phyloP scores from a whole-genome alignment of 2,888 invertebrate genomes.

The Perizoma flavofasciatum region DNA sequence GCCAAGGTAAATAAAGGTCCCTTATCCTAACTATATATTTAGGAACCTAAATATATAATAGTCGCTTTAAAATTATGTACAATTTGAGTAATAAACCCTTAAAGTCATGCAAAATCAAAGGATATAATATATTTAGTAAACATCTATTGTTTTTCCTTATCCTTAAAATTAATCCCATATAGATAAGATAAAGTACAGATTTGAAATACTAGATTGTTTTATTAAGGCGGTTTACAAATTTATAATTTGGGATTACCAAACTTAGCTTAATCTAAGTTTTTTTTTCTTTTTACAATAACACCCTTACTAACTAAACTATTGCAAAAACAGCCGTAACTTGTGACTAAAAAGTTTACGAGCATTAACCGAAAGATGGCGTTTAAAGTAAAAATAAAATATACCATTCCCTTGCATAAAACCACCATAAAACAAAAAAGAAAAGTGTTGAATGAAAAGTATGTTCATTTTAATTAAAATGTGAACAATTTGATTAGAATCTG shows the following conservation, averaged over 20 bases:
- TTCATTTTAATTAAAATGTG: too few relatives aligned
- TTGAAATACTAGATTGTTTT: slow-evolving; percentile 19
- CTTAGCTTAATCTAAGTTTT: slow-evolving; percentile 12
- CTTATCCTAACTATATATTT: slow-evolving; percentile 70
- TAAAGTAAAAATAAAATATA: slow-evolving; percentile 8
- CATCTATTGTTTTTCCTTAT: background rate
- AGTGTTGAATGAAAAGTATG: too few relatives aligned
- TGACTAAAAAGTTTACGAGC: slow-evolving; percentile 35
- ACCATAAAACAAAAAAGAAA: background rate
- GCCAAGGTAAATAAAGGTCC: slow-evolving; percentile 52
- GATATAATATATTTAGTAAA: background rate
- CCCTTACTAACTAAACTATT: slow-evolving; percentile 14
- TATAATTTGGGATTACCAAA: slow-evolving; percentile 11
- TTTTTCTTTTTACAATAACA: slow-evolving; percentile 21
- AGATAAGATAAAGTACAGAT: slow-evolving; percentile 12
- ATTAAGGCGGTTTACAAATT: slow-evolving; percentile 27
- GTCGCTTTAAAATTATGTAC: slow-evolving; percentile 32
- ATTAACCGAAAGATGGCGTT: slow-evolving; percentile 39
- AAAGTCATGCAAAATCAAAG: slow-evolving; percentile 23
- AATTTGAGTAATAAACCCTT: background rate
- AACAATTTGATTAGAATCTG: too few relatives aligned
- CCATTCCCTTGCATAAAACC: slow-evolving; percentile 2
- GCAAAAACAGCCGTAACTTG: slow-evolving; percentile 33
- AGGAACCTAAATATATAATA: slow-evolving; percentile 68
- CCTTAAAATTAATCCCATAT: slow-evolving; percentile 7